Evolutionary conservation across 2,888 invertebrate genomes (phyloP).

Genomic region (Microctonus hyperodae): DNA sequence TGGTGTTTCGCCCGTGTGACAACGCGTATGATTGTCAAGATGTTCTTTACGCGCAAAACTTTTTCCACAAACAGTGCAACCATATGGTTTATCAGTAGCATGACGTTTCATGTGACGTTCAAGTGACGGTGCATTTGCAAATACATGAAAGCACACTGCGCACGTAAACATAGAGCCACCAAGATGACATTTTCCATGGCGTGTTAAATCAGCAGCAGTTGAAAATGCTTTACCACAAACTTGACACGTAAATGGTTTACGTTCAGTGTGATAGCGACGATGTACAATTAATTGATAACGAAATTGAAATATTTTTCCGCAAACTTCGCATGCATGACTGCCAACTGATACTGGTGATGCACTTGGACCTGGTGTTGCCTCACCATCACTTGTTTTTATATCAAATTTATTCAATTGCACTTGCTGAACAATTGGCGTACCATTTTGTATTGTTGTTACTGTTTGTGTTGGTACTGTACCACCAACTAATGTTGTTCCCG

Average conservation of each 20-base stretch:
- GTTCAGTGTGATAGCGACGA: slow-evolving; percentile 84
- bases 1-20: slow-evolving; percentile 85
- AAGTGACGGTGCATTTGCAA: slow-evolving; percentile 71
- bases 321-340: slow-evolving; percentile 82
- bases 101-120: slow-evolving; percentile 84
- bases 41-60: slow-evolving; percentile 88
- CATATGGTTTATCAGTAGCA: slow-evolving; percentile 84
- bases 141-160: slow-evolving; percentile 76
- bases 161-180: slow-evolving; percentile 80
- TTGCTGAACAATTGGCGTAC: slow-evolving; percentile 59
- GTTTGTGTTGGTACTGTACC: slow-evolving; percentile 61
- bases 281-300: slow-evolving; percentile 88
- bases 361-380: slow-evolving; percentile 62
- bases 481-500: slow-evolving; percentile 63
- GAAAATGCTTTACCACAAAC: slow-evolving; percentile 85
- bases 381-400: slow-evolving; percentile 58
- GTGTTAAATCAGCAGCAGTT: slow-evolving; percentile 79
- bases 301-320: slow-evolving; percentile 87
- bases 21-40: slow-evolving; percentile 82
- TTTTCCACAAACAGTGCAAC: slow-evolving; percentile 85
- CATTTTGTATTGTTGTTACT: slow-evolving; percentile 61
- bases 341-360: slow-evolving; percentile 71
- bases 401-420: slow-evolving; percentile 62
- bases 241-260: slow-evolving; percentile 81
- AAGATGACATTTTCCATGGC: slow-evolving; percentile 85